These are phyloP conservation scores for Aporophyla lueneburgensis DNA, from an alignment of 2,888 invertebrate species.

Conservation along the genomic window DNA sequence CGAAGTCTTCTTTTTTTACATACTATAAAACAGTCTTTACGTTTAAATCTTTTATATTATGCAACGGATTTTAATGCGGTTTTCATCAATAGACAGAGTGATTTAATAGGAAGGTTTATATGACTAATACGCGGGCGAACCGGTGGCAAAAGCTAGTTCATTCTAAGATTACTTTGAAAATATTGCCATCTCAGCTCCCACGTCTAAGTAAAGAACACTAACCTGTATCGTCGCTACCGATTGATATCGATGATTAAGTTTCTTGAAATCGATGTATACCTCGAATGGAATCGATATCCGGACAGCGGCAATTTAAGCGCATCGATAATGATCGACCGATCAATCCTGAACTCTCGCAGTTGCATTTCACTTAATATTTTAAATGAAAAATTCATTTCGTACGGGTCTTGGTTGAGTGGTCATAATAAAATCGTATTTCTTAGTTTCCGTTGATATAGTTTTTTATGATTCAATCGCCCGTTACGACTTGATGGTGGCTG, in stretches of 20 bases:
- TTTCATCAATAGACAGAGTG: too few species aligned
- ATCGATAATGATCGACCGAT: slow-evolving; percentile 62
- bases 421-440: slow-evolving; percentile 55
- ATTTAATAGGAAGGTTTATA: too few species aligned
- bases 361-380: slow-evolving; percentile 19
- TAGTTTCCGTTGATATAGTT: slow-evolving; percentile 64
- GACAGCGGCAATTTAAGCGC: slow-evolving; percentile 60
- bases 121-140: too few species aligned
- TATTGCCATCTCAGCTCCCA: background rate
- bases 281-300: slow-evolving; percentile 64
- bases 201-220: slow-evolving; percentile 52
- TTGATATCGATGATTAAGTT: slow-evolving; percentile 64
- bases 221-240: slow-evolving; percentile 59
- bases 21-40: too few species aligned
- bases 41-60: too few species aligned
- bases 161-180: too few species aligned
- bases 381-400: slow-evolving; percentile 49
- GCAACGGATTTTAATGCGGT: too few species aligned
- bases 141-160: too few species aligned
- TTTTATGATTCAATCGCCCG: slow-evolving; percentile 65
- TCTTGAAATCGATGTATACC: slow-evolving; percentile 62
- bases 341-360: slow-evolving; percentile 26
- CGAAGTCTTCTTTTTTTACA: too few species aligned
- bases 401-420: slow-evolving; percentile 54
- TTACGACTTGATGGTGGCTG: slow-evolving; percentile 45